phyloP scores from a whole-genome alignment of 2,113 vertebrate genomes.

The Acinonyx jubatus region DNA sequence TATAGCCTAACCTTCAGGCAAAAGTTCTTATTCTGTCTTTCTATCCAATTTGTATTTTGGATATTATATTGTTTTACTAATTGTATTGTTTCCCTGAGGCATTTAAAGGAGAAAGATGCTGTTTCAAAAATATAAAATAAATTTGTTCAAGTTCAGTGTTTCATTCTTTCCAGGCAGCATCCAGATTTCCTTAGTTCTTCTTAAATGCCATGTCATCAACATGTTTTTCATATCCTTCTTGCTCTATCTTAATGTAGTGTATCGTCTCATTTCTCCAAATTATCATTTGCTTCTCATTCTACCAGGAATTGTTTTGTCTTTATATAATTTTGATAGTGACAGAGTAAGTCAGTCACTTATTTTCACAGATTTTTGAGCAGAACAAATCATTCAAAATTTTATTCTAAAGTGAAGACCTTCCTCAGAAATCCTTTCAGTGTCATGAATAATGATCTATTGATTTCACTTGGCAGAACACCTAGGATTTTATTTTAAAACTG shows the following conservation, averaged over 20 bases:
- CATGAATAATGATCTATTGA: constrained; percentile 2
- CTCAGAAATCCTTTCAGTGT: not conserved
- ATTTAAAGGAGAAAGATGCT: constrained; percentile 7
- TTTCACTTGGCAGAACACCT: constrained; percentile 5
- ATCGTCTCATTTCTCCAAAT: not conserved
- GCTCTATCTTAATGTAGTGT: not conserved
- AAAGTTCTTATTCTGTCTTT: not conserved
- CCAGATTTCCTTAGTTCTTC: not conserved
- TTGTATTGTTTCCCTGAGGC: not conserved
- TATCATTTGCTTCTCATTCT: not conserved
- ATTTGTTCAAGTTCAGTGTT: not conserved
- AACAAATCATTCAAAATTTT: constrained; percentile 43
- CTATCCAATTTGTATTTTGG: not conserved
- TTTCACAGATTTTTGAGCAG: not conserved
- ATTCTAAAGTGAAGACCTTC: constrained; percentile 21
- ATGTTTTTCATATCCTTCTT: not conserved
- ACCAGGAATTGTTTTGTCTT: constrained; percentile 36
- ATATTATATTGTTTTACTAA: constrained; percentile 5
- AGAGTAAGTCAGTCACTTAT: constrained; percentile 21
- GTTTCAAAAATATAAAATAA: constrained; percentile 16
- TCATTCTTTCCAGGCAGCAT: not conserved
- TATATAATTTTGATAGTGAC: constrained; percentile 16
- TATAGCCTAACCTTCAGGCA: not conserved
- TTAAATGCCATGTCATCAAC: not conserved
- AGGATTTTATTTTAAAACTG: constrained; percentile 52